These are phyloP conservation scores for Poecilobothrus nobilitatus DNA, from an alignment of 2,888 invertebrate genomes.

Conservation along the genomic window DNA sequence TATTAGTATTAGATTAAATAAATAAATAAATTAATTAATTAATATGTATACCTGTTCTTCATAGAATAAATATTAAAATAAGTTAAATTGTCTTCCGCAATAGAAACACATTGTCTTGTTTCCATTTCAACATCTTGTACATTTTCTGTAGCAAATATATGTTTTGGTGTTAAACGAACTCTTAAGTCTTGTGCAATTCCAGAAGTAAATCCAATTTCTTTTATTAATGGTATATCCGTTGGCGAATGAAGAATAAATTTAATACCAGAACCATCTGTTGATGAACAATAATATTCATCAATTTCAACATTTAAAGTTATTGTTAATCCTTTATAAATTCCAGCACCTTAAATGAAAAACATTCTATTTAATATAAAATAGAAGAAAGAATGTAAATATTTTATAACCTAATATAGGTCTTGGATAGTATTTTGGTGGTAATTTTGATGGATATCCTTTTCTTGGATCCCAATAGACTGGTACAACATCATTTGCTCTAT, in stretches of 20 bases:
- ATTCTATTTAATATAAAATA: not conserved
- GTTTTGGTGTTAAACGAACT: not conserved
- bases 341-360: conserved; percentile 46
- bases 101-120: not conserved
- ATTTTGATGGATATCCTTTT: conserved; percentile 52
- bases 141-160: conserved; percentile 45
- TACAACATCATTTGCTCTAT: conserved; percentile 15
- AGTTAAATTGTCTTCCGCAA: not conserved
- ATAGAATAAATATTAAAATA: not conserved
- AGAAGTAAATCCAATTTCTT: conserved; percentile 33
- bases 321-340: conserved; percentile 61
- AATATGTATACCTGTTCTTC: not conserved
- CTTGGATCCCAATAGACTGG: conserved; percentile 66
- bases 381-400: not conserved
- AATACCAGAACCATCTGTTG: conserved; percentile 52
- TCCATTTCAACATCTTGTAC: not conserved
- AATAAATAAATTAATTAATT: too few species aligned
- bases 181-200: conserved; percentile 30
- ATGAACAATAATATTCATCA: conserved; percentile 69
- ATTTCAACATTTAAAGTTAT: conserved; percentile 60
- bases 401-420: conserved; percentile 26
- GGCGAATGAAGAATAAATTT: conserved; percentile 23
- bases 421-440: conserved; percentile 52
- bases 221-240: conserved; percentile 35
- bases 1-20: too few species aligned